Conservation (phyloP, 2,888 invertebrate species). For the Epiblema foenella region DNA sequence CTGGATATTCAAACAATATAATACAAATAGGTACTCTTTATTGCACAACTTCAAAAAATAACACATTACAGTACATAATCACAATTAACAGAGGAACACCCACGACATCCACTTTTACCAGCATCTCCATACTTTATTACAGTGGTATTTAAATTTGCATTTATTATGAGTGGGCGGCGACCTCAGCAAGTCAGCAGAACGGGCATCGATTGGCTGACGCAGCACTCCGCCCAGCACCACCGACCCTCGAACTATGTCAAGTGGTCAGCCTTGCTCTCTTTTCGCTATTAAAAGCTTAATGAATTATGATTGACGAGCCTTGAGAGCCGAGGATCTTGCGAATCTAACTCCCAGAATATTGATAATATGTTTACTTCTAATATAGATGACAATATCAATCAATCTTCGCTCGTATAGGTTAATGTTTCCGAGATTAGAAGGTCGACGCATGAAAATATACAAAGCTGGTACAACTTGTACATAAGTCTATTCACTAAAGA, state of each 20-base stretch:
- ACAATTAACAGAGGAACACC: neutral
- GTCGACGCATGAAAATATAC: slow-evolving; percentile 15
- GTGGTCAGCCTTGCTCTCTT: slow-evolving; percentile 82
- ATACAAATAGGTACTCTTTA: too few relatives aligned
- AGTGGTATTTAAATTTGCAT: slow-evolving; percentile 38
- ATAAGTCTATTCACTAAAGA: neutral
- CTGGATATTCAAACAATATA: too few relatives aligned
- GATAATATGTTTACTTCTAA: slow-evolving; percentile 4
- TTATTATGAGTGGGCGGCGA: slow-evolving; percentile 67
- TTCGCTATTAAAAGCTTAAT: slow-evolving; percentile 82
- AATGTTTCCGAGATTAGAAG: slow-evolving; percentile 32
- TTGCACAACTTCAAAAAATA: neutral
- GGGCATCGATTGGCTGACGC: slow-evolving; percentile 80
- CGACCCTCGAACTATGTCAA: slow-evolving; percentile 78
- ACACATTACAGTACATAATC: neutral
- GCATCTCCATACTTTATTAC: slow-evolving; percentile 4
- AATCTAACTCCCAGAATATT: neutral
- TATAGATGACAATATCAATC: slow-evolving; percentile 34
- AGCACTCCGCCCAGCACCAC: slow-evolving; percentile 73
- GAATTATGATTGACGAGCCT: slow-evolving; percentile 74
- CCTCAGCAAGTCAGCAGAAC: slow-evolving; percentile 65
- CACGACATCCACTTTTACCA: slow-evolving; percentile 1
- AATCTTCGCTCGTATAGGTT: slow-evolving; percentile 32
- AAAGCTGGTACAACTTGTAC: neutral
- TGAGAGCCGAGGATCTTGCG: slow-evolving; percentile 53